Evolutionary conservation across 2,113 vertebrate genomes (phyloP), one percentile per base, ranked within the genome.

Genomic region (Atlantisia rogersi): DNA sequence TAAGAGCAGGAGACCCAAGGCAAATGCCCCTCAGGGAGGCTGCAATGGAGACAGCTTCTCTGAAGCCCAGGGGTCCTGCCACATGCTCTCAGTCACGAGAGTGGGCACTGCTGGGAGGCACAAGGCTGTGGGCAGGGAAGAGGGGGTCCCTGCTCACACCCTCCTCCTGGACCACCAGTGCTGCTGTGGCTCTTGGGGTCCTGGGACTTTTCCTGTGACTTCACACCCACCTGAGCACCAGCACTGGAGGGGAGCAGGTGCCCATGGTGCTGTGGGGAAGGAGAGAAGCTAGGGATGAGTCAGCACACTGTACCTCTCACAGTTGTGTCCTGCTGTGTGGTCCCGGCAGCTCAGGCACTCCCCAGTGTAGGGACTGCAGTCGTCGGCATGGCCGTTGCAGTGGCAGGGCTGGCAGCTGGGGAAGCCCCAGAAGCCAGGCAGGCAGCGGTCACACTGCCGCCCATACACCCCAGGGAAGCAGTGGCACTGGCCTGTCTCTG

Each of bases 361-460:
- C 10, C 99, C 99, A 0, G 97, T 99, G 88, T 96, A 94, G 1
- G 98, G 65, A 92, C 99, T 98, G 12, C 99, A 99, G 88, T 98
- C 95, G 0, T 99, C 98, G 0, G 98, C 84, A 2, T 99, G 99
- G 56, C 99, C 99, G 0, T 99, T 99, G 85, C 99, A 99, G 48
- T 98, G 95, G 97, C 99, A 99, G 69, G 98, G 98, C 53, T 98
- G 98, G 93, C 99, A 99, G 95, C 88, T 94, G 1, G 99, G 99
- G 93, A 99, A 99, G 28, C 99, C 99, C 99, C 99, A 99, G 96
- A 99, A 98, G 20, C 98, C 98, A 0, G 99, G 99, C 60, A 99
- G 97, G 90, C 99, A 99, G 50, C 94, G 98, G 78, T 99, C 99
- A 12, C 99, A 99, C 88, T 98, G 99, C 18, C 98, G 98, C 8